Base-by-base conservation (phyloP, 2,113 vertebrate species). In the Artemisiospiza belli region DNA sequence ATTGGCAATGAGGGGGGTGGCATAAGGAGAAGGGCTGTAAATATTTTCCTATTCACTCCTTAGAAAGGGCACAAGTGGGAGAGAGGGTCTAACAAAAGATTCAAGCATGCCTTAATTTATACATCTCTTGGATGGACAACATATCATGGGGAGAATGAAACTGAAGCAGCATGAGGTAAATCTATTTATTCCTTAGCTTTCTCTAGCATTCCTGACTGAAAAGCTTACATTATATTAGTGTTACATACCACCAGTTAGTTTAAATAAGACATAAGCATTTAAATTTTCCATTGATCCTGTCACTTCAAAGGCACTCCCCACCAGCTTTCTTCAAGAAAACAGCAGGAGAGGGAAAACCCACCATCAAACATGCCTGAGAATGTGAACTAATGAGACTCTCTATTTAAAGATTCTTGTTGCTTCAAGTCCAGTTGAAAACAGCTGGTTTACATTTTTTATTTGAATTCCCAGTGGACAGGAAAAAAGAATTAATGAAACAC, bases 111-210 rank as follows among this genome's bases (percentile, higher is more conserved):
- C 80, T 97, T 94, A 90, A 94, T 92, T 95, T 94, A 90, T 59
- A 93, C 64, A 81, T 28, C 79, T 72, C 81, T 61, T 55, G 57
- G 83, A 88, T 44, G 52, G 76, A 93, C 61, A 81, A 92, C n/a
- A 86, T 58, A 68, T n/a, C 58, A 62, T 1, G 3, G 19, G 52
- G 80, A 93, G 57, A 95, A 88, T 14, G 44, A 51, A 83, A 90
- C 57, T 72, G 47, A 89, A 92, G 46, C 95, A 94, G 96, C 95
- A 69, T 88, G 95, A 78, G 95, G 90, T 90, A 93, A 92, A 94
- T n/a, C 35, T 96, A 87, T 96, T 95, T 95, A 83, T 74, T 83
- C 57, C 79, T 83, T 74, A 83, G 79, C 44, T 68, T 95, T 92
- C 68, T 93, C 58, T 58, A 81, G 49, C 88, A 93, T 78, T 95